Evolutionary conservation across 1,140 invertebrate genomes (phyloP).

Genomic region (Monomorium pharaonis): DNA sequence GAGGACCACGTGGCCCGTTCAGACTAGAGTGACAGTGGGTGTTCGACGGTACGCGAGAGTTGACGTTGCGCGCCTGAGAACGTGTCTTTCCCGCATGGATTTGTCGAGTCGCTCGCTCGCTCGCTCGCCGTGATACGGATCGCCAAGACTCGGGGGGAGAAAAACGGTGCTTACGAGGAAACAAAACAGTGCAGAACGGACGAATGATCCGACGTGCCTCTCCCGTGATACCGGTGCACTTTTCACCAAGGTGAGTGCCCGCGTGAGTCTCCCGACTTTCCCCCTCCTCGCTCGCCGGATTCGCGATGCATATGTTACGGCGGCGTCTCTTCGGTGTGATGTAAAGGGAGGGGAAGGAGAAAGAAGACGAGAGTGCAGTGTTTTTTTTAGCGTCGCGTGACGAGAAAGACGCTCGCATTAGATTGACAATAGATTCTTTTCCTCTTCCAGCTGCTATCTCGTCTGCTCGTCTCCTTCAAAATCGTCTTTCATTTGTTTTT

Average conservation of each 20-base stretch:
- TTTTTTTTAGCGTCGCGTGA: not conserved
- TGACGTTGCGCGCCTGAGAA: not conserved
- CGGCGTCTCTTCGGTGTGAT: not conserved
- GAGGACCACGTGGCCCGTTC: conserved; percentile 29
- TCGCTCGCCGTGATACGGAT: not conserved
- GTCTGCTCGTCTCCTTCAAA: not conserved
- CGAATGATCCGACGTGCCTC: not conserved
- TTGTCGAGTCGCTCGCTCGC: not conserved
- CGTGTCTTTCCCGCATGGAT: not conserved
- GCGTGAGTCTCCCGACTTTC: not conserved
- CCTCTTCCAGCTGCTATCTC: not conserved
- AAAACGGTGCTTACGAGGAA: not conserved
- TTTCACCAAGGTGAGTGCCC: conserved; percentile 31
- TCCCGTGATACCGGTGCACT: not conserved
- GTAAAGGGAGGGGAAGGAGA: too few relatives aligned
- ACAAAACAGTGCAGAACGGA: not conserved
- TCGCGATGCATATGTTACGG: conserved; percentile 9
- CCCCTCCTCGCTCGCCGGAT: not conserved
- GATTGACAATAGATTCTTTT: not conserved
- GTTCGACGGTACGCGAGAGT: not conserved
- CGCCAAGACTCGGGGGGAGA: too few relatives aligned
- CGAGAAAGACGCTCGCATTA: not conserved
- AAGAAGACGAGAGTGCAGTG: not conserved
- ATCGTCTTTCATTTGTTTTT: not conserved
- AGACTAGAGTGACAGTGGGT: not conserved